phyloP scores from a whole-genome alignment of 2,797 vertebrate species.

The Chromis chromis region DNA sequence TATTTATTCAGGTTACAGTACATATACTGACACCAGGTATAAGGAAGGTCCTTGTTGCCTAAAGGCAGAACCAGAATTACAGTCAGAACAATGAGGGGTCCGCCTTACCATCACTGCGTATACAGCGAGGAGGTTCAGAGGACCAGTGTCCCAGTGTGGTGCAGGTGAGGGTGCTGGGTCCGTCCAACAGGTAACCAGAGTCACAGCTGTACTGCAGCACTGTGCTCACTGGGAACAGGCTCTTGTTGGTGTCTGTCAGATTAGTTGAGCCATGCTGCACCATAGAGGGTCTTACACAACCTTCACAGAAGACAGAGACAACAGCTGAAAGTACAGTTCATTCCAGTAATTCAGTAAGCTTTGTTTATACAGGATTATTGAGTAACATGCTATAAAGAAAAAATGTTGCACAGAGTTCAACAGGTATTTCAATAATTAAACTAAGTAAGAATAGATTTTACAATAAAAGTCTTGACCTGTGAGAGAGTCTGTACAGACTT shows the following conservation, averaged over 20 bases:
- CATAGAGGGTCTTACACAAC: slow-evolving; percentile 76
- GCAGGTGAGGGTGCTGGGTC: slow-evolving; percentile 78
- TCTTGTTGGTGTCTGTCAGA: slow-evolving; percentile 78
- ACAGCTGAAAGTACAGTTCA: background rate
- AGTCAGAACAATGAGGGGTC: background rate
- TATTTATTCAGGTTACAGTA: background rate
- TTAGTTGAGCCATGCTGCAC: slow-evolving; percentile 77
- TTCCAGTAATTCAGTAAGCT: background rate
- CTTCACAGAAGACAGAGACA: slow-evolving; percentile 40
- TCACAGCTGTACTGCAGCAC: slow-evolving; percentile 84
- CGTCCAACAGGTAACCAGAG: slow-evolving; percentile 78
- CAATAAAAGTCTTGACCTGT: background rate
- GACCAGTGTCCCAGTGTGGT: slow-evolving; percentile 79
- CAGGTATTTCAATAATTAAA: no score
- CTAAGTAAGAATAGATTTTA: no score
- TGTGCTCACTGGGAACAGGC: slow-evolving; percentile 79
- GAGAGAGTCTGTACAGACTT: background rate
- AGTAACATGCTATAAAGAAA: background rate
- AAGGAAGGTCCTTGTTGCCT: background rate
- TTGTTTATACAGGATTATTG: background rate
- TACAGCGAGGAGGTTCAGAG: slow-evolving; percentile 79
- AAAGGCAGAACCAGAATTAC: background rate
- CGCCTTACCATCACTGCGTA: slow-evolving; percentile 73
- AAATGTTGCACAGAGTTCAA: background rate
- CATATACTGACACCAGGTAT: background rate